A percentile compares a stretch with the other conserved stretches of the same genome.
These are phyloP conservation scores for Mionectes olivaceus DNA, from an alignment of 2,797 vertebrate species.

Conservation along the genomic window DNA sequence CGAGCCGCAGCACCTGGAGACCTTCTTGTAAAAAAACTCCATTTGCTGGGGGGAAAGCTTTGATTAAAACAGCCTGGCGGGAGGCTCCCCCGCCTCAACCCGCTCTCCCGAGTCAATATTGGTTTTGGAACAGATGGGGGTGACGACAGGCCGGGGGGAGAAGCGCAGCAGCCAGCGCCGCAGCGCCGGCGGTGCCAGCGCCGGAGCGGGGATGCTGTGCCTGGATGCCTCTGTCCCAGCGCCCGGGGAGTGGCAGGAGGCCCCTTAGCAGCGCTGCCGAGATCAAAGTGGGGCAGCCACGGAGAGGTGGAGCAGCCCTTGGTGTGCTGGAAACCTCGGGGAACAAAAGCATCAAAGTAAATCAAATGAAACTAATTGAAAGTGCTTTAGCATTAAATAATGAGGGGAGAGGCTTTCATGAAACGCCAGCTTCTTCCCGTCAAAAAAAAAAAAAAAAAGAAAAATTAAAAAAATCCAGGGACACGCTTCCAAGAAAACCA, in stretches of 20 bases:
- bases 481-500: not conserved
- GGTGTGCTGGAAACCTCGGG: not conserved
- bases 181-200: not conserved
- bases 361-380: slow-evolving; percentile 51
- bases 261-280: slow-evolving; percentile 65
- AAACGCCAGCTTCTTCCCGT: slow-evolving; percentile 37
- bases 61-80: slow-evolving; percentile 61
- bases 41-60: slow-evolving; percentile 43
- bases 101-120: slow-evolving; percentile 38
- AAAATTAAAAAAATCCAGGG: not conserved
- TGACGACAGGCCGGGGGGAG: not conserved
- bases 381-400: not conserved
- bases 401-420: slow-evolving; percentile 31
- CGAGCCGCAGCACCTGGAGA: slow-evolving; percentile 51
- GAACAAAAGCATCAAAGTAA: slow-evolving; percentile 69
- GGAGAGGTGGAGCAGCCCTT: slow-evolving; percentile 46
- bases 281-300: slow-evolving; percentile 50
- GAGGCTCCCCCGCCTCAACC: not conserved
- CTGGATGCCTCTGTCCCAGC: not conserved
- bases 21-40: slow-evolving; percentile 61
- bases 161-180: not conserved
- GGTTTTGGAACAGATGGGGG: slow-evolving; percentile 57
- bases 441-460: not conserved
- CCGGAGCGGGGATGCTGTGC: not conserved
- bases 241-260: slow-evolving; percentile 31